Evolutionary conservation across 2,113 vertebrate species (phyloP), one percentile per base, ranked within the genome.

Genomic region (Aviceda subcristata): DNA sequence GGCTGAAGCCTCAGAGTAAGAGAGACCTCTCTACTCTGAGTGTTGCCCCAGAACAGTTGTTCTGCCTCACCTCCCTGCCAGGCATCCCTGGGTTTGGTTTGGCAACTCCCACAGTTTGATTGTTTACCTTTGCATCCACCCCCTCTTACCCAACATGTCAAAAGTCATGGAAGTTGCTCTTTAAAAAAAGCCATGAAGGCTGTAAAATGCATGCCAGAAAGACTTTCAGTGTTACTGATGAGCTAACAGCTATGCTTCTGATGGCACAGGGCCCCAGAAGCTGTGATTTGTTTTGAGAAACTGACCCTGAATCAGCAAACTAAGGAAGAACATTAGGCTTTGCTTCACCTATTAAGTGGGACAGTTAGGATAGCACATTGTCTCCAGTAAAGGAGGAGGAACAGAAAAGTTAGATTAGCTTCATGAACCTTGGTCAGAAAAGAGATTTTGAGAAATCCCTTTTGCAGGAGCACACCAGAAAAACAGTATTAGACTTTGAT

Each of bases 81-180:
- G 26, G 8, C 23, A 83, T 48, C 67, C 27, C 18, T 57, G 84
- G 26, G 16, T 94, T 94, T 97, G 90, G 80, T 85, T 95, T 94
- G 91, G 81, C 87, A 90, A 11, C n/a, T 80, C 50, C 57, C 38
- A 20, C 24, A 59, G 32, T 77, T 50, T 27, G 55, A 26, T 27
- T 95, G 71, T 96, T 97, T 97, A 86, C 77, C 45, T 92, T 94
- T 87, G 55, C 38, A 91, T 94, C 92, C 96, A 46, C 96, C 94
- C 91, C 84, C 94, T 96, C 91, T 97, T 96, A 63, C 97, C n/a
- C 85, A 97, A 97, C 38, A 74, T 86, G 38, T 95, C 89, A 80
- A 83, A 97, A 91, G 91, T 90, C 88, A 55, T 46, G 41, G 57
- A 85, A 71, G 36, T 57, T 94, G 48, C 55, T 89, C 45, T 96